phyloP scores from a whole-genome alignment of 2,797 vertebrate genomes.

The Channallabes apus region DNA sequence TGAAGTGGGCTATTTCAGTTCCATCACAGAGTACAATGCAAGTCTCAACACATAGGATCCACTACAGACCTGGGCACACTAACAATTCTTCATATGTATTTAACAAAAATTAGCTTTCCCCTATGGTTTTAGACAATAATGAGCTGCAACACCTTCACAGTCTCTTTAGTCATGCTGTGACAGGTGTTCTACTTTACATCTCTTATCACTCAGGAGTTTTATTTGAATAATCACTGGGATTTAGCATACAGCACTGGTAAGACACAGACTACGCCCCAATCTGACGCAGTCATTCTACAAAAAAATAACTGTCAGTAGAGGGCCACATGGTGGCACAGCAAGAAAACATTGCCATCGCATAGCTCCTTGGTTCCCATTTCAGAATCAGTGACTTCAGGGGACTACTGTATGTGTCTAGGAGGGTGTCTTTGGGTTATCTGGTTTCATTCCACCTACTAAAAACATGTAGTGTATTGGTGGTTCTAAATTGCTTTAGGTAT shows the following conservation, averaged over 20 bases:
- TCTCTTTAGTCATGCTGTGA: neutral
- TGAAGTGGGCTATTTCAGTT: constrained; percentile 35
- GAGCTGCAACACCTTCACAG: neutral
- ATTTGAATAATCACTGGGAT: neutral
- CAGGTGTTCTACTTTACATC: neutral
- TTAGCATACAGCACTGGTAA: neutral
- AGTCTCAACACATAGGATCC: constrained; percentile 18
- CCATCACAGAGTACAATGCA: constrained; percentile 15
- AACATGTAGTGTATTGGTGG: neutral
- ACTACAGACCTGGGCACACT: neutral
- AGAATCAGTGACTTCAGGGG: too few species aligned
- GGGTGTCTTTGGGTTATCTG: neutral
- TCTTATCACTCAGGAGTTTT: neutral
- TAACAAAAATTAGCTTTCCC: neutral
- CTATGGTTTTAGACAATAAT: neutral
- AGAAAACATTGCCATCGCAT: neutral
- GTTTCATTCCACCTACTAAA: neutral
- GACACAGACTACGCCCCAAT: neutral
- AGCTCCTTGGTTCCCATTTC: neutral
- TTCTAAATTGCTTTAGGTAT: neutral
- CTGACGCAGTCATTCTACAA: neutral
- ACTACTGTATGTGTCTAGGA: too few species aligned
- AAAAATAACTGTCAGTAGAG: neutral
- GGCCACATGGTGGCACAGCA: neutral
- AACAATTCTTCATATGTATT: neutral